Evolutionary conservation across 2,113 vertebrate genomes (phyloP).

Genomic region (Trogon melanurus): DNA sequence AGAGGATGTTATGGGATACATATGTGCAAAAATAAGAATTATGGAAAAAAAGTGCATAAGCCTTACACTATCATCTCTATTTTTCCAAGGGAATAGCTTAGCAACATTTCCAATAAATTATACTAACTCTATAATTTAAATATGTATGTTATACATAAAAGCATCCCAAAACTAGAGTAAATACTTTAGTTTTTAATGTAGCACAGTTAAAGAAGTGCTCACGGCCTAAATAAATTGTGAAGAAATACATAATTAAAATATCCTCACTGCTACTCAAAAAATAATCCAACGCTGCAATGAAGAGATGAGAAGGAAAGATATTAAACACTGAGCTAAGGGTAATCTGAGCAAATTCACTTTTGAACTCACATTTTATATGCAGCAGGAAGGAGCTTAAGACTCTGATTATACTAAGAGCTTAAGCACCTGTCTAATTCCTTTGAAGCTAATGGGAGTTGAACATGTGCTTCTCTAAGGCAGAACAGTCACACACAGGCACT

Average conservation of each 20-base stretch:
- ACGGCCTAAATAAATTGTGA: not conserved
- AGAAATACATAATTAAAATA: not conserved
- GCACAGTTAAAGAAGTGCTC: not conserved
- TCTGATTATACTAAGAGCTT: not conserved
- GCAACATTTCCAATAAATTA: not conserved
- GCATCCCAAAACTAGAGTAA: not conserved
- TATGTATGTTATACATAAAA: not conserved
- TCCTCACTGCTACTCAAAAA: not conserved
- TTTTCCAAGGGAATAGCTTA: not conserved
- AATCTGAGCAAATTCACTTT: conserved; percentile 11
- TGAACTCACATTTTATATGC: not conserved
- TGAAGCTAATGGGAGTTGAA: not conserved
- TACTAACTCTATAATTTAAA: not conserved
- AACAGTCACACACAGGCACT: not conserved
- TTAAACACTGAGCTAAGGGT: not conserved
- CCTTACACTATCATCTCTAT: not conserved
- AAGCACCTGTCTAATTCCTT: not conserved
- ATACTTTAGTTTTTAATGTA: not conserved
- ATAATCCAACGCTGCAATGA: not conserved
- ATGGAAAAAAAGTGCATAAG: not conserved
- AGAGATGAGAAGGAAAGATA: not conserved
- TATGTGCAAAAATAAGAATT: not conserved
- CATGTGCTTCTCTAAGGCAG: not conserved
- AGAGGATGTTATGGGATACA: not conserved
- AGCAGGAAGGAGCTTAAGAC: not conserved